Evolutionary conservation across 2,797 vertebrate species (phyloP).

Genomic region (Cyprinella venusta): DNA sequence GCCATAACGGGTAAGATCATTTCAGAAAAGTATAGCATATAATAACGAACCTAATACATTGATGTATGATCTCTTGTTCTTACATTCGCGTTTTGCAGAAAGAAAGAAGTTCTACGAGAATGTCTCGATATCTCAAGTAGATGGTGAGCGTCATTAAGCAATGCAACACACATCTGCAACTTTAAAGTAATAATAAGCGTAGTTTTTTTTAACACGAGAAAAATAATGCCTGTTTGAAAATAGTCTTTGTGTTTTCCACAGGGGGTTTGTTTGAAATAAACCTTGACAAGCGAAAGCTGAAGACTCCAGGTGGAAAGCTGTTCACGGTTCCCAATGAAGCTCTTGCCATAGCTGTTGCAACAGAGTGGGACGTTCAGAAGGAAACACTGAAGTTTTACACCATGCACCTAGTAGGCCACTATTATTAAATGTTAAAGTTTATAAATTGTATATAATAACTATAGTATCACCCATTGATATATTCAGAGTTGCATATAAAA

Average conservation of each 20-base stretch:
- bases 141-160: slow-evolving; percentile 79
- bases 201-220: no score
- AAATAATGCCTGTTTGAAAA: background rate
- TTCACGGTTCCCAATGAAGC: slow-evolving; percentile 91
- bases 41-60: background rate
- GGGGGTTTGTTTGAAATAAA: slow-evolving; percentile 92
- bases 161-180: background rate
- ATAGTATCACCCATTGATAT: no score
- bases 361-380: slow-evolving; percentile 93
- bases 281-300: slow-evolving; percentile 91
- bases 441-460: background rate
- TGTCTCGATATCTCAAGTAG: slow-evolving; percentile 91
- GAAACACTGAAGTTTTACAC: slow-evolving; percentile 93
- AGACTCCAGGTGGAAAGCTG: slow-evolving; percentile 92
- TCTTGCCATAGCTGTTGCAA: slow-evolving; percentile 92
- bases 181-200: background rate
- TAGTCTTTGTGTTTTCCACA: slow-evolving; percentile 57
- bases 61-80: slow-evolving; percentile 8
- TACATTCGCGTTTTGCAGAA: slow-evolving; percentile 74
- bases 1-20: slow-evolving; percentile 65
- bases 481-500: background rate
- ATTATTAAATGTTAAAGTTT: background rate
- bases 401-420: slow-evolving; percentile 90
- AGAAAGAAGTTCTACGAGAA: slow-evolving; percentile 91
- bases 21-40: background rate